Base-by-base conservation (phyloP, 2,797 vertebrate species). In the Streptopelia turtur region DNA sequence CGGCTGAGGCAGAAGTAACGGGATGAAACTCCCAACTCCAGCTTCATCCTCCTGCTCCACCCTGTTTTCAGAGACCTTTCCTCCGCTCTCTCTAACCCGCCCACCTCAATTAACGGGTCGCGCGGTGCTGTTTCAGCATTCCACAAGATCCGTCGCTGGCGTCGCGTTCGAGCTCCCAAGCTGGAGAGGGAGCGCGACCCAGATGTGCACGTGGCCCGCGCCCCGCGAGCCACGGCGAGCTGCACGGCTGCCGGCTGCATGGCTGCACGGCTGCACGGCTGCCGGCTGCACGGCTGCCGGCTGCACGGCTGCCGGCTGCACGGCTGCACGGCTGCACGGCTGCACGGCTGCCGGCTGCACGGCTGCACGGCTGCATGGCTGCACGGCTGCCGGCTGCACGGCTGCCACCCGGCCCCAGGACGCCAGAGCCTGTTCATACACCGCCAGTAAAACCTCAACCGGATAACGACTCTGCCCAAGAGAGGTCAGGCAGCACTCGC, bases 111-210 rank as follows among this genome's bases (percentile, higher is more conserved):
- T 41, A 71, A 39, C 5, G 3, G 49, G 47, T 3, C 23, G 8
- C 2, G 1, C 1, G 3, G 10, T 52, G 10, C 17, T 5, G 28
- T 50, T 11, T 2, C 21, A 7, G 75, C 4, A 56, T 27, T 25
- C 24, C 57, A 35, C 25, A 14, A 33, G 35, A 28, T 24, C 37
- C 12, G 2, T 11, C 1, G n/a, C 64, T 13, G 52, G n/a, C 30
- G 65, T 23, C 39, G 39, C 5, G 13, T 18, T 49, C 7, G 31
- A 37, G 41, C 77, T 33, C 28, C 13, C 6, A 33, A 16, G 53
- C 65, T 0, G 15, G 53, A 59, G 37, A 45, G 52, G 56, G 11
- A 37, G 37, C 37, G 37, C 37, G 37, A 37, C 37, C 12, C 37
- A 37, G 37, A 37, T 37, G 37, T 37, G 16, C 10, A 10, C 5